Evolutionary conservation across 2,888 invertebrate species (phyloP), one percentile per base, ranked within the genome.

Genomic region (Pseudeuparius sepicola): DNA sequence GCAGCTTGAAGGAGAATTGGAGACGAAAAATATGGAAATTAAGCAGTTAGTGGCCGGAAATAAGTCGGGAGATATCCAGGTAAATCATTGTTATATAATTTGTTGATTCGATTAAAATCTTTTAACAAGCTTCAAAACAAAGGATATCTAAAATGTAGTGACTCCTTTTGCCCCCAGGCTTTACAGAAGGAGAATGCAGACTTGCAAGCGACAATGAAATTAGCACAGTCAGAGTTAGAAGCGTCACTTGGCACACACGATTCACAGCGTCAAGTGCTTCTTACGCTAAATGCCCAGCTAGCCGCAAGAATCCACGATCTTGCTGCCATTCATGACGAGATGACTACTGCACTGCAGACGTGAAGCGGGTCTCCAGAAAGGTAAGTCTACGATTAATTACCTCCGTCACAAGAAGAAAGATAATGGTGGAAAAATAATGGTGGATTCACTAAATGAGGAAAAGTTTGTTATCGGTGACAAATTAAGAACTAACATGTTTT

Each of bases 11-110:
- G 71, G 76, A 10, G 88, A 90, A 56, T 58, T 89, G 32, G 78
- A 83, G 54, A 75, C 74, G 55, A 86, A 87, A 65, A 88, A 85
- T 56, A 79, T 84, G 41, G 90, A 90, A 64, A 66, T 87, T 36
- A 78, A 77, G 57, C 65, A 71, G 46, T 48, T 76, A 53, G 48
- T 70, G 60, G 55, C 66, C n/a, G 46, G 51, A 15, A 54, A 55
- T 17, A 58, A 56, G 47, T 41, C 51, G 14, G 46, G 53, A 3
- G 61, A 61, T 39, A 41, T 53, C 13, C 53, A 54, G 46, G 20
- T 20, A 20, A 20, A 20, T 20, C n/a, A n/a, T n/a, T n/a, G n/a
- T n/a, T n/a, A n/a, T n/a, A n/a, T n/a, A n/a, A n/a, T n/a, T n/a
- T n/a, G n/a, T n/a, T n/a, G n/a, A n/a, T n/a, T n/a, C n/a, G n/a